Percentiles rank a stretch among this genome's conserved stretches.
phyloP scores from a whole-genome alignment of 92 coral and sea anemone genomes.

The Zoanthus sansibaricus region DNA sequence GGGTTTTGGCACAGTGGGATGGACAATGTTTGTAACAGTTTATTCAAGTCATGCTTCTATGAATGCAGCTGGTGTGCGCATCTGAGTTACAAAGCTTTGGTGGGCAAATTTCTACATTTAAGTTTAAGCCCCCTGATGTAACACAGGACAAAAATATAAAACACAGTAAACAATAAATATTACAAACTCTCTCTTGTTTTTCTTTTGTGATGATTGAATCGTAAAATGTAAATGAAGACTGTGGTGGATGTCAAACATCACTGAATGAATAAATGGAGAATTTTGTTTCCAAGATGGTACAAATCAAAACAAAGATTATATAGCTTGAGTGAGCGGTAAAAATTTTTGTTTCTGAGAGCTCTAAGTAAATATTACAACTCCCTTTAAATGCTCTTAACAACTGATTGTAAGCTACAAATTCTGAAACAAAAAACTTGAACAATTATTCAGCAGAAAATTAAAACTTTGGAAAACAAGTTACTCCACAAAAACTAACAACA shows the following conservation, averaged over 20 bases:
- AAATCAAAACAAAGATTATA: too few species aligned
- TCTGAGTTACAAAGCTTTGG: not conserved
- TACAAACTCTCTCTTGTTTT: not conserved
- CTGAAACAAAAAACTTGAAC: too few species aligned
- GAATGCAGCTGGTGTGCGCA: not conserved
- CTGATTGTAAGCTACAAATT: too few species aligned
- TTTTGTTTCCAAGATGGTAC: too few species aligned
- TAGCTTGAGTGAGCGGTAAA: too few species aligned
- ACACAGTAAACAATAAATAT: conserved; percentile 41
- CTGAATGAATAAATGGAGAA: not conserved
- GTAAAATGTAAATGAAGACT: conserved; percentile 6
- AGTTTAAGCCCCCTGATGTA: not conserved
- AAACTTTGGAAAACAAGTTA: too few species aligned
- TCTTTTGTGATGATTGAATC: not conserved
- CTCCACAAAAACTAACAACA: too few species aligned
- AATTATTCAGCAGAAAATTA: too few species aligned
- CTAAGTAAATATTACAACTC: too few species aligned
- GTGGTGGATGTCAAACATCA: not conserved
- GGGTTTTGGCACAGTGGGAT: conserved; percentile 40
- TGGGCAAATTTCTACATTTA: not conserved
- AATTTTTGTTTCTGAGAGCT: too few species aligned
- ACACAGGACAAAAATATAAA: not conserved
- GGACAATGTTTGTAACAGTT: conserved; percentile 16
- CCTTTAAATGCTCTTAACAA: too few species aligned
- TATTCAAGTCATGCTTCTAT: not conserved